Evolutionary conservation across 1,140 invertebrate species (phyloP), one percentile per base, ranked within the genome.

Genomic region (Cyclargus thomasi): DNA sequence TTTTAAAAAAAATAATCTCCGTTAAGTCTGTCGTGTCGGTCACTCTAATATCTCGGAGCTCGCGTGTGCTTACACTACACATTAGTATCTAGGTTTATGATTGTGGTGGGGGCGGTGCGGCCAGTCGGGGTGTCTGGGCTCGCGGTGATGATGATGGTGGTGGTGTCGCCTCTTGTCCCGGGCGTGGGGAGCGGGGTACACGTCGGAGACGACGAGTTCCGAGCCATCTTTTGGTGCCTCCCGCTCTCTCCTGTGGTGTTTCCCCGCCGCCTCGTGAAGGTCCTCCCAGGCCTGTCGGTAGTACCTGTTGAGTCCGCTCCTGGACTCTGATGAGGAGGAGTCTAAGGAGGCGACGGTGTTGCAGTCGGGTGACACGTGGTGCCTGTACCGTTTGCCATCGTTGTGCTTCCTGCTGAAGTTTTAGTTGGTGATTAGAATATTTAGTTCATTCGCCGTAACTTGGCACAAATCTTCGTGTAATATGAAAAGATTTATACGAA

Each of bases 271-370:
- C 86, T 97, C 95, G 80, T 97, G 96, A 4, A 98, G 92, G 83
- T 97, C 97, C 79, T 97, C 96, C 97, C 97, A 98, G 4, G 97
- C 97, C 83, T 97, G 95, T 17, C 96, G 93, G 88, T 98, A 98
- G 77, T 92, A 94, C 74, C 96, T 94, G 84, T 97, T 97, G 64
- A 97, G 91, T 39, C 96, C 94, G 75, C 93, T 93, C 55, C 96
- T 92, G 16, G 95, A 96, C 75, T 97, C 96, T 0, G 95, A 96
- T 63, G 95, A 95, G 68, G 95, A 95, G 63, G 95, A 96, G 78
- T 96, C 95, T 76, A 96, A 95, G 35, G 96, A 97, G 21, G 95
- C 96, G 36, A 96, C 95, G 11, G 96, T 97, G 82, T 97, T 96
- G 89, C 96, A 96, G 86, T 97, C 96, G 23, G 96, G 95, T 10